A percentile compares a stretch with the other conserved stretches of the same genome.
These are phyloP conservation scores for Himantopus leucocephalus DNA, from an alignment of 2,113 vertebrate genomes.

Conservation along the genomic window DNA sequence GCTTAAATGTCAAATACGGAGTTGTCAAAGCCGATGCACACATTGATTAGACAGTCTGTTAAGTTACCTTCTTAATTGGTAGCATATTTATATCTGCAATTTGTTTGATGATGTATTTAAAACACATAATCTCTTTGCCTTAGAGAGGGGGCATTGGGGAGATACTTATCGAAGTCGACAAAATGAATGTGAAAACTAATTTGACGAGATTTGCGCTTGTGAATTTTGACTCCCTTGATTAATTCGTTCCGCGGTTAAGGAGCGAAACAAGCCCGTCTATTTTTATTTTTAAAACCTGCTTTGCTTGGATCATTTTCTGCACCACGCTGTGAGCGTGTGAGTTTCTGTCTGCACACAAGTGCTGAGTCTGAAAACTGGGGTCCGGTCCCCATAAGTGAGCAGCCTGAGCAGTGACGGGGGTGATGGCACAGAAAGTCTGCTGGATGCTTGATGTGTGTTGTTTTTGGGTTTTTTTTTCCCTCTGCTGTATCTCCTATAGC, in stretches of 20 bases:
- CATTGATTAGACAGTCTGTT: background rate
- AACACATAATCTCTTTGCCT: background rate
- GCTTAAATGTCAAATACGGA: background rate
- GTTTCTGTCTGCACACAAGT: background rate
- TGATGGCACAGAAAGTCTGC: background rate
- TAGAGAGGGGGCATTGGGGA: background rate
- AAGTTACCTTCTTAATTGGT: background rate
- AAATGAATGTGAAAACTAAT: background rate
- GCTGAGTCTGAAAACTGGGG: background rate
- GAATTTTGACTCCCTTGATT: background rate
- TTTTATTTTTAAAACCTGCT: background rate
- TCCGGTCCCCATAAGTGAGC: background rate
- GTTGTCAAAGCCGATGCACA: background rate
- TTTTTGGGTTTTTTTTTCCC: too few relatives aligned
- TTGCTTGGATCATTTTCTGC: background rate
- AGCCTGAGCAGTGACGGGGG: background rate
- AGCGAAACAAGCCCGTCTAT: background rate
- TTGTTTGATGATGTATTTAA: background rate
- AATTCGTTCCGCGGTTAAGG: background rate
- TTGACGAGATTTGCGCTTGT: background rate
- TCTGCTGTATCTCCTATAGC: background rate
- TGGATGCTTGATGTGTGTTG: accelerated
- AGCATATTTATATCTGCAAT: background rate
- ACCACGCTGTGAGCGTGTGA: accelerated
- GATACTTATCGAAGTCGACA: background rate